These are phyloP conservation scores for Resseliella maxima DNA, from an alignment of 2,888 invertebrate genomes.

Conservation along the genomic window DNA sequence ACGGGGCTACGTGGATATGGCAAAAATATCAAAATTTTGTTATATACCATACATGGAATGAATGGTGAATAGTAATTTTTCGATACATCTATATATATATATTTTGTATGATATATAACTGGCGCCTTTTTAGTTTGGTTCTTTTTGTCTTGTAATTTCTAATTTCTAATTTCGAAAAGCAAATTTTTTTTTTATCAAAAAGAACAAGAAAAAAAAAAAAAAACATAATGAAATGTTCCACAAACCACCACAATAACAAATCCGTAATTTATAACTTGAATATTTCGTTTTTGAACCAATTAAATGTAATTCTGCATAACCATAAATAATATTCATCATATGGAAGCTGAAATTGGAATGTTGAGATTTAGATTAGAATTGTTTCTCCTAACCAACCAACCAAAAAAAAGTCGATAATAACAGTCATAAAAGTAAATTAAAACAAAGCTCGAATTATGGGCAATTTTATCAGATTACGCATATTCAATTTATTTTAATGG, in stretches of 20 bases:
- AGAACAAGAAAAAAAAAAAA: conserved; percentile 59
- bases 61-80: too few relatives aligned
- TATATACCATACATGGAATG: too few relatives aligned
- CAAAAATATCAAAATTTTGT: too few relatives aligned
- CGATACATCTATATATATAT: too few relatives aligned
- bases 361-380: conserved; percentile 58
- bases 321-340: conserved; percentile 24
- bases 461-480: conserved; percentile 51
- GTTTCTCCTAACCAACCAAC: not conserved
- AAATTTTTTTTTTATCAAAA: too few relatives aligned
- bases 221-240: too few relatives aligned
- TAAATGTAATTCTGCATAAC: conserved; percentile 47
- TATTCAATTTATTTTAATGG: not conserved
- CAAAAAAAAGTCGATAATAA: not conserved
- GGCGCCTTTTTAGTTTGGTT: too few relatives aligned
- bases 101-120: too few relatives aligned
- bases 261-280: conserved; percentile 5
- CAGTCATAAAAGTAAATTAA: not conserved
- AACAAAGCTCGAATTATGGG: conserved; percentile 27
- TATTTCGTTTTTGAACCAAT: not conserved
- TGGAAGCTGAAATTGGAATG: conserved; percentile 57
- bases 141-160: too few relatives aligned
- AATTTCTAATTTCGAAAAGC: too few relatives aligned
- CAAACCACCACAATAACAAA: too few relatives aligned
- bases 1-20: too few relatives aligned